Percentiles rank a stretch among this genome's conserved stretches.
Evolutionary conservation across 2,888 invertebrate genomes (phyloP).

Genomic region (Scaptodrosophila latifasciaeformis): DNA sequence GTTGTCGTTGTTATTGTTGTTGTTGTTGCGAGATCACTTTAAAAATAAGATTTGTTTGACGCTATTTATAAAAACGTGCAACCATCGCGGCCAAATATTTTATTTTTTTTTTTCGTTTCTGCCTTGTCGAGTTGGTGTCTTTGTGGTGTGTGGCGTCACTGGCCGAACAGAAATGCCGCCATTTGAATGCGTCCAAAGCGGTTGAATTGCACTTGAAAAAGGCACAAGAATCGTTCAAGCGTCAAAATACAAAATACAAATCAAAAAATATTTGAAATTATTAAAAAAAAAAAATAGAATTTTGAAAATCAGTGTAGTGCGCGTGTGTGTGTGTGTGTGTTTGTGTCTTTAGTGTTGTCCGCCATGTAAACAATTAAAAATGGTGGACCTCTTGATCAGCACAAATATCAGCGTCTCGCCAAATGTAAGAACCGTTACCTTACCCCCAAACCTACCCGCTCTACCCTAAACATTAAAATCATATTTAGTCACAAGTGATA

Average conservation of each 20-base stretch:
- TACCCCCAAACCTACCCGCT: neutral
- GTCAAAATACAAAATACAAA: conserved; percentile 1
- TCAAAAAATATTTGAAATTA: neutral
- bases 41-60: conserved; percentile 69
- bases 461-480: neutral
- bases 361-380: conserved; percentile 52
- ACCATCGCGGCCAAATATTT: conserved; percentile 56
- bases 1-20: conserved; percentile 32
- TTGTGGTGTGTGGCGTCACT: conserved; percentile 40
- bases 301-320: neutral
- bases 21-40: conserved; percentile 56
- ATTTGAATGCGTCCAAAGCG: conserved; percentile 36
- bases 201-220: conserved; percentile 55
- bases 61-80: conserved; percentile 54
- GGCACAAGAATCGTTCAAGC: conserved; percentile 7
- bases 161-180: conserved; percentile 15
- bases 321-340: conserved; percentile 13
- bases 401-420: conserved; percentile 55
- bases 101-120: neutral
- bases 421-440: conserved; percentile 50
- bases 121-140: neutral
- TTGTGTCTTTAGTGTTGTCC: conserved; percentile 21
- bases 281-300: neutral
- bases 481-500: neutral
- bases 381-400: conserved; percentile 59